Base-by-base conservation (phyloP, 2,888 invertebrate genomes). In the Melinaea menophilus region DNA sequence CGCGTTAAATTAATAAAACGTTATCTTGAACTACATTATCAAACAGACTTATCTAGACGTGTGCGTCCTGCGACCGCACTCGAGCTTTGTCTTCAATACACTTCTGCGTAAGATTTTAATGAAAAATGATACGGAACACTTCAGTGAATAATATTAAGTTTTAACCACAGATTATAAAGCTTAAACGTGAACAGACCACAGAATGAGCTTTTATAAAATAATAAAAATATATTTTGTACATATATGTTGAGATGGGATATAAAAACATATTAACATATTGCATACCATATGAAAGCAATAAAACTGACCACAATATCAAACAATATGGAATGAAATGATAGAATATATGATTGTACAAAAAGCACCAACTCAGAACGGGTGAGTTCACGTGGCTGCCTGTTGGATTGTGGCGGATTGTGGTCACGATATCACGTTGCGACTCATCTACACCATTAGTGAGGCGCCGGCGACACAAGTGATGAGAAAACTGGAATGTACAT, bases 371-470 rank as follows among this genome's bases (percentile, higher is more conserved):
- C 51, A 31, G 51, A 31, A 51, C 51, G 31, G 31, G 4, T 51
- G 31, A 11, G 51, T 51, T 51, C 51, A 9, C 7, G 51, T 9
- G 11, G 51, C 51, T 51, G n/a, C 51, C 31, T 31, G 51, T 11
- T 51, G 31, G 31, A 9, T 51, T 31, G 56, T 70, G 68, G 64
- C 63, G 64, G 70, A 56, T 63, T 68, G 70, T 66, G 71, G 71
- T 65, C 35, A 41, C 54, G 41, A 59, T 62, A 63, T 67, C 67
- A 51, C 37, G 61, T 69, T 62, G 58, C 67, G 33, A 62, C 59
- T 46, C 63, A 68, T 68, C 68, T 63, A 59, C 61, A 61, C 61
- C 63, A 64, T 66, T 63, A 65, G 55, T 61, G 31, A 59, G 62
- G 61, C 62, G 64, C 66, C 55, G n/a, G 59, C 37, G 47, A 51